Evolutionary conservation across 2,888 invertebrate species (phyloP).

Genomic region (Trachelus tabidus): DNA sequence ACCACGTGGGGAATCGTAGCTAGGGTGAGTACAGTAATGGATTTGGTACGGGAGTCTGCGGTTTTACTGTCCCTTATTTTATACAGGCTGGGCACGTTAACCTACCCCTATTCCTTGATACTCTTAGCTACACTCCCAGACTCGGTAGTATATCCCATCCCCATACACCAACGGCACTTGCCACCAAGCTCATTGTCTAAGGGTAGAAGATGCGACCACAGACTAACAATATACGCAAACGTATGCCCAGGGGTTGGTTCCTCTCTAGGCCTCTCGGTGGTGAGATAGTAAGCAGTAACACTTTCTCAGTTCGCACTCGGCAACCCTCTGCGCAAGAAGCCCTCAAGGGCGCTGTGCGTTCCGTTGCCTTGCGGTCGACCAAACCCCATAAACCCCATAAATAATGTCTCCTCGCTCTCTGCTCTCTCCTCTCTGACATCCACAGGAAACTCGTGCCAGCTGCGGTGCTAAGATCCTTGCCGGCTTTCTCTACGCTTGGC

Average conservation of each 20-base stretch:
- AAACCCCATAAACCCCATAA: constrained; percentile 52
- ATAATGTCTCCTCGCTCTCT: constrained; percentile 42
- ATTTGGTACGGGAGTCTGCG: no score
- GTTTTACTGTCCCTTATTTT: no score
- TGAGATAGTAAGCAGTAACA: constrained; percentile 49
- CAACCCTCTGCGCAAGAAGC: constrained; percentile 31
- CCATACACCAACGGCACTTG: background rate
- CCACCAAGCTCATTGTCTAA: constrained; percentile 32
- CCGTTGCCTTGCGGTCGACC: constrained; percentile 52
- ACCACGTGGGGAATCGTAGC: no score
- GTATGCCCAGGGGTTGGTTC: constrained; percentile 34
- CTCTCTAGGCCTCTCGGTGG: constrained; percentile 33
- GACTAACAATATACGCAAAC: constrained; percentile 51
- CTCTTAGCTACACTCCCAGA: no score
- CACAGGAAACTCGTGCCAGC: constrained; percentile 27
- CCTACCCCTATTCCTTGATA: no score
- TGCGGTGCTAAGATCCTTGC: background rate
- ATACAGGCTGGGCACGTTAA: no score
- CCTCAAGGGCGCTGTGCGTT: constrained; percentile 46
- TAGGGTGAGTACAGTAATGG: no score
- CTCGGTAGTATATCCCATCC: no score
- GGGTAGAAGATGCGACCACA: constrained; percentile 40
- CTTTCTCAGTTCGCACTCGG: constrained; percentile 48
- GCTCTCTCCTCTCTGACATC: constrained; percentile 26
- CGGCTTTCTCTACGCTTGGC: no score